A percentile compares a stretch with the other conserved stretches of the same genome.
These are phyloP conservation scores for Myodes glareolus DNA, from an alignment of 2,113 vertebrate genomes.

Conservation along the genomic window DNA sequence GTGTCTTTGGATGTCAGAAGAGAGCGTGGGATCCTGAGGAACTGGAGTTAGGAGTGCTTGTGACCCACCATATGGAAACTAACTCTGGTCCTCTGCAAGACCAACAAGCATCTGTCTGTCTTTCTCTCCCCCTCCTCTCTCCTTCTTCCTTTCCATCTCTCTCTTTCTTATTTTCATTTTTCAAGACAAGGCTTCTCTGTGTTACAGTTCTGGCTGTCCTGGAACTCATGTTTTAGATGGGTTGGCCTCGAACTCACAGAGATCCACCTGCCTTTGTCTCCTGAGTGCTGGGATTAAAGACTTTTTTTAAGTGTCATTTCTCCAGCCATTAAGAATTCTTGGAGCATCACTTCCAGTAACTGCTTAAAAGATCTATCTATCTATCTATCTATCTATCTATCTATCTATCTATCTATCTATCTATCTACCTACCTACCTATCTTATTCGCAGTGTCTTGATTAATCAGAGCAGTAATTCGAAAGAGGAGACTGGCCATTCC, in stretches of 20 bases:
- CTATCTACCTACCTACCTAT: neutral
- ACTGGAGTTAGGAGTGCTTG: neutral
- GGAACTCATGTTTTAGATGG: too few species aligned
- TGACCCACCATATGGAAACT: neutral
- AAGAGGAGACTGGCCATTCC: neutral
- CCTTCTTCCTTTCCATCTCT: too few species aligned
- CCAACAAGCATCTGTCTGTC: too few species aligned
- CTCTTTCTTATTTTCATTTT: too few species aligned
- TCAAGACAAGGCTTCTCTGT: too few species aligned
- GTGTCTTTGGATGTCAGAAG: neutral
- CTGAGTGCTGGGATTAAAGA: too few species aligned
- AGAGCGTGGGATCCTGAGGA: neutral
- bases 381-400: neutral
- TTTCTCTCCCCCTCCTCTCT: accelerated
- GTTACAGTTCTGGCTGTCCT: too few species aligned
- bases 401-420: neutral
- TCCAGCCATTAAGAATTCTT: neutral
- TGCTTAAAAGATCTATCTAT: neutral
- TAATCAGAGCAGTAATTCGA: conserved; percentile 8
- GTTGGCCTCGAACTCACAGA: too few species aligned
- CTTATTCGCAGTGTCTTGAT: neutral
- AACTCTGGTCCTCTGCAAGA: neutral
- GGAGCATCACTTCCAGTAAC: neutral
- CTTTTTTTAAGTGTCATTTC: too few species aligned
- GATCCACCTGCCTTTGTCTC: too few species aligned